Conservation (phyloP, 2,888 invertebrate genomes). For the Mechanitis mazaeus region DNA sequence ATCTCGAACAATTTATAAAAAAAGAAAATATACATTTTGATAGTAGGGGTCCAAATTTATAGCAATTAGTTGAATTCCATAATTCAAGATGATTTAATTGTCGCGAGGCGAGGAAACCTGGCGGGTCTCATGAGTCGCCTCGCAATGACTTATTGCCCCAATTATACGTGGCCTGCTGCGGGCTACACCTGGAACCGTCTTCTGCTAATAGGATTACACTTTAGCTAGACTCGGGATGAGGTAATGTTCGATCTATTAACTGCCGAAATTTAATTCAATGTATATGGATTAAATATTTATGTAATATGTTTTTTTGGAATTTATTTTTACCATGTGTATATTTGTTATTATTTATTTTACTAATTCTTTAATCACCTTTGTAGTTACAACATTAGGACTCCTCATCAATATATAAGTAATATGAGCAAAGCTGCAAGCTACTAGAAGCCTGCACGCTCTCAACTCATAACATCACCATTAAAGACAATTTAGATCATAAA, state of each 20-base stretch:
- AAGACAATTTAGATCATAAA: conserved; percentile 5
- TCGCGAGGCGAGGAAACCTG: conserved; percentile 52
- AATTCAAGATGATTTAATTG: conserved; percentile 69
- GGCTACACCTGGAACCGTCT: conserved; percentile 48
- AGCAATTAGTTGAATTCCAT: conserved; percentile 59
- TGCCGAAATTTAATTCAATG: conserved; percentile 30
- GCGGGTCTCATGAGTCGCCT: conserved; percentile 53
- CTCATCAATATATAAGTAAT: too few relatives aligned
- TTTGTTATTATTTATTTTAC: background rate
- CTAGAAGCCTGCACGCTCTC: too few relatives aligned
- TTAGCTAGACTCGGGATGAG: conserved; percentile 39
- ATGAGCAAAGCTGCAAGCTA: too few relatives aligned
- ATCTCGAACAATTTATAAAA: too few relatives aligned
- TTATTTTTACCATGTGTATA: background rate
- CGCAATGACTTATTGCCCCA: conserved; percentile 64
- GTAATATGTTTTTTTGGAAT: too few relatives aligned
- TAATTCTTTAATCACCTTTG: too few relatives aligned
- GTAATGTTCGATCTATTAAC: conserved; percentile 38
- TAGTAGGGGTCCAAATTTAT: too few relatives aligned
- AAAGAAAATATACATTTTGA: too few relatives aligned
- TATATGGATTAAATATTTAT: background rate
- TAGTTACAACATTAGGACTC: too few relatives aligned
- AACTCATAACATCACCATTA: too few relatives aligned
- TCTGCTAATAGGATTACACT: conserved; percentile 47
- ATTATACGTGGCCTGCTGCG: conserved; percentile 62